Evolutionary conservation across 53 echinoderm and acorn worm species (phyloP), one percentile per base, ranked within the genome.

Genomic region (Apostichopus leukothele): DNA sequence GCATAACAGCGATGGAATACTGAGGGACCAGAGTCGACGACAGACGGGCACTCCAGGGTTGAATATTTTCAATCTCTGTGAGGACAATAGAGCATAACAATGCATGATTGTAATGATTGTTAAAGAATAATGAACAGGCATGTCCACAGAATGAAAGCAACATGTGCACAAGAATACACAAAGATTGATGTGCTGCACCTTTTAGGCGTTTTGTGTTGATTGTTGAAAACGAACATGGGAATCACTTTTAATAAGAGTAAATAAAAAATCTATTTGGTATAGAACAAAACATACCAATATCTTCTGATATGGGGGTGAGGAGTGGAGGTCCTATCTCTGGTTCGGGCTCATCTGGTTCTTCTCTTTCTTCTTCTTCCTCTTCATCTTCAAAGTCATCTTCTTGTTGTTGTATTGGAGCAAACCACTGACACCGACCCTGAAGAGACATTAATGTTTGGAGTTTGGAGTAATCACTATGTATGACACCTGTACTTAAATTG

Each of bases 371-470:
- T 83, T 98, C 98, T 68, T 98, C 98, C 84, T 98, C 98, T 53
- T 98, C 98, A 90, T 98, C 98, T 79, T 98, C 98, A 98, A 98
- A 98, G 74, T 98, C 98, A 79, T 98, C 98, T 50, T 98, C 98
- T 55, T 93, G 95, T n/a, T 95, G 98, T 88, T 98, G 95, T 18
- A 98, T 92, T 53, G 98, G 98, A 83, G 96, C 96, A 92, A 95
- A 98, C 98, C 98, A 98, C 4, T 95, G 90, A 75, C 98, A 98
- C 26, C 98, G 98, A 91, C 98, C 98, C 96, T 96, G 89, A 20
- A 73, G 19, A 16, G 51, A 84, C 5, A 68, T 16, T n/a, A 76
- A 71, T 18, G 18, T 18, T 71, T 16, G 16, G 5, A 68, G 12
- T 55, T 7, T 57, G 1, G 57, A 57, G 57, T 57, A 74, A 74